These are phyloP conservation scores for Ectemnius lituratus DNA, from an alignment of 2,888 invertebrate genomes.

Conservation along the genomic window DNA sequence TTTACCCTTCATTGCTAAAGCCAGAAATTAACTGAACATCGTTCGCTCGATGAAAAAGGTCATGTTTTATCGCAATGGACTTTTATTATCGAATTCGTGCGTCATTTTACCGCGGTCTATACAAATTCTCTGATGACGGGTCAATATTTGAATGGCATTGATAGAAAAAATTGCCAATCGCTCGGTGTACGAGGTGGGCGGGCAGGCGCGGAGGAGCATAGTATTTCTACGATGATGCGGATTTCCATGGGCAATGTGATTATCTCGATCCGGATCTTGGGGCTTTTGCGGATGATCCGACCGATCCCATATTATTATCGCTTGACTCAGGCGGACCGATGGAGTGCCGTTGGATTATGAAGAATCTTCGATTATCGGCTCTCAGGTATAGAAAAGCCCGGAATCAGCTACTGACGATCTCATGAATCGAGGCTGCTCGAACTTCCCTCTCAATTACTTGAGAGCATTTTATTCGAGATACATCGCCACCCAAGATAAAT, in stretches of 20 bases:
- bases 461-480: too few species aligned
- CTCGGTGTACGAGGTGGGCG: not conserved
- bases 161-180: not conserved
- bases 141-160: slow-evolving; percentile 1
- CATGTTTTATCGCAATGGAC: not conserved
- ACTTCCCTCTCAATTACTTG: not conserved
- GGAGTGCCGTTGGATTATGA: slow-evolving; percentile 11
- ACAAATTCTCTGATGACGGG: too few species aligned
- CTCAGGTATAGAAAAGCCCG: slow-evolving; percentile 15
- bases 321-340: slow-evolving; percentile 34
- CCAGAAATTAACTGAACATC: not conserved
- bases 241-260: slow-evolving; percentile 21
- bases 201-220: not conserved
- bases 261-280: slow-evolving; percentile 13
- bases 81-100: too few species aligned
- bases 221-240: slow-evolving; percentile 7
- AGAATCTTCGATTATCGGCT: slow-evolving; percentile 12
- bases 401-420: slow-evolving; percentile 16
- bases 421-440: not conserved
- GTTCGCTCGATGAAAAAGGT: not conserved
- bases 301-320: slow-evolving; percentile 29
- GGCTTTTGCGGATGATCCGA: slow-evolving; percentile 26
- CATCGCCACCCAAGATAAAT: too few species aligned
- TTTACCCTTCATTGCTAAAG: not conserved
- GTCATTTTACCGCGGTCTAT: too few species aligned